Percentiles rank a stretch among this genome's conserved stretches.
Conservation (phyloP, 37 sponge, comb jelly and placozoan species). For the Lycopodina hypogea region DNA sequence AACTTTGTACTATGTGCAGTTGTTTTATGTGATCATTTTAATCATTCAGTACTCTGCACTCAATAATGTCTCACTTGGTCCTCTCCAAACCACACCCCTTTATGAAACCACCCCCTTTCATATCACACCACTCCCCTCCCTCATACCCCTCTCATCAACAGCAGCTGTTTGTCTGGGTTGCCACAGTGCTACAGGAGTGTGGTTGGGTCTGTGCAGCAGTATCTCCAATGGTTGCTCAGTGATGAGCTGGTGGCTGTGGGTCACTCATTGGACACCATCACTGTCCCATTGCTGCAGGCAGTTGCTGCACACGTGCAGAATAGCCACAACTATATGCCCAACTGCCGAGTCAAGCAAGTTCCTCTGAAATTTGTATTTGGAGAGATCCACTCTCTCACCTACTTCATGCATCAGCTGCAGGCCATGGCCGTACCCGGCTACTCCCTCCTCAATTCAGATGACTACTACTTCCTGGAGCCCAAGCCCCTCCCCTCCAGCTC, state of each 20-base stretch:
- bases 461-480: constrained; percentile 38
- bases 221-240: constrained; percentile 54
- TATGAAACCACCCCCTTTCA: too few relatives aligned
- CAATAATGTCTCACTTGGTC: too few relatives aligned
- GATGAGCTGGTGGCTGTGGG: constrained; percentile 56
- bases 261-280: constrained; percentile 2
- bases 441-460: constrained; percentile 8
- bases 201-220: neutral
- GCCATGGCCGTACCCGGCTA: constrained; percentile 9
- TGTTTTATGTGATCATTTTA: too few relatives aligned
- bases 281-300: constrained; percentile 30
- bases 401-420: constrained; percentile 50
- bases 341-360: constrained; percentile 22
- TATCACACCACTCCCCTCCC: neutral
- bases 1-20: too few relatives aligned
- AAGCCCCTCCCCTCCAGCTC: constrained; percentile 8
- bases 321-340: neutral
- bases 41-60: too few relatives aligned
- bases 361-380: constrained; percentile 69
- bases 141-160: neutral
- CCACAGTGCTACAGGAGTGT: constrained; percentile 4
- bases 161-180: neutral
- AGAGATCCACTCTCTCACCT: constrained; percentile 35
- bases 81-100: too few relatives aligned
- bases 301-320: constrained; percentile 51